phyloP scores from a whole-genome alignment of 2,797 vertebrate species.

The Falco biarmicus region DNA sequence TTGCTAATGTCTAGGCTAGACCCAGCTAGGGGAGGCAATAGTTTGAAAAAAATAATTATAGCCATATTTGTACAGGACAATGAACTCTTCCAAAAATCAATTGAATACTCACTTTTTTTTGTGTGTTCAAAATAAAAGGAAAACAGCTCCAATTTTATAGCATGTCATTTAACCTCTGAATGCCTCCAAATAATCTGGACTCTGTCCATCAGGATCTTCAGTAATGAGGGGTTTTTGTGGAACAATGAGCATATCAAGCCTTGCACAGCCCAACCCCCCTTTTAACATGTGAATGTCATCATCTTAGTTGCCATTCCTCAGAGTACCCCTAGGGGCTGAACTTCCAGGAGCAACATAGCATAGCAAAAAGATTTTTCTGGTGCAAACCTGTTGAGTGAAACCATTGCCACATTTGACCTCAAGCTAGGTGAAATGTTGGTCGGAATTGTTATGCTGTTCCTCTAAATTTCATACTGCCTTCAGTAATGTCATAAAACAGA shows the following conservation, averaged over 20 bases:
- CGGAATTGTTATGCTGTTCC: not conserved
- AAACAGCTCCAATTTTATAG: not conserved
- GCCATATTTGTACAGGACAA: not conserved
- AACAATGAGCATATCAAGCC: not conserved
- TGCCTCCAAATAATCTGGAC: not conserved
- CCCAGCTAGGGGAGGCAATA: not conserved
- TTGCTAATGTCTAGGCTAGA: not conserved
- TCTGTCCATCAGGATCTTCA: not conserved
- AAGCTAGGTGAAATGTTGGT: not conserved
- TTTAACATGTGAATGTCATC: not conserved
- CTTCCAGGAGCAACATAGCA: not conserved
- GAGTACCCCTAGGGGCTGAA: not conserved
- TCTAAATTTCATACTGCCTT: not conserved
- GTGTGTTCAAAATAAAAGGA: not conserved
- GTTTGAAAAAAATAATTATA: slow-evolving; percentile 1
- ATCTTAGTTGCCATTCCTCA: not conserved
- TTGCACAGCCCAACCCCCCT: not conserved
- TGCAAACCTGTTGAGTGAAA: not conserved
- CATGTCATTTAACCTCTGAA: not conserved
- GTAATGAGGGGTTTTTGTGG: not conserved
- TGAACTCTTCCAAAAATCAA: not conserved
- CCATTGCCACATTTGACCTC: not conserved
- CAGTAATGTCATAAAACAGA: not conserved
- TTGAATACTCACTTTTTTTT: not conserved
- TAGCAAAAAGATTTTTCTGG: not conserved